phyloP scores from a whole-genome alignment of 2,113 vertebrate genomes.

The Erythrolamprus reginae region DNA sequence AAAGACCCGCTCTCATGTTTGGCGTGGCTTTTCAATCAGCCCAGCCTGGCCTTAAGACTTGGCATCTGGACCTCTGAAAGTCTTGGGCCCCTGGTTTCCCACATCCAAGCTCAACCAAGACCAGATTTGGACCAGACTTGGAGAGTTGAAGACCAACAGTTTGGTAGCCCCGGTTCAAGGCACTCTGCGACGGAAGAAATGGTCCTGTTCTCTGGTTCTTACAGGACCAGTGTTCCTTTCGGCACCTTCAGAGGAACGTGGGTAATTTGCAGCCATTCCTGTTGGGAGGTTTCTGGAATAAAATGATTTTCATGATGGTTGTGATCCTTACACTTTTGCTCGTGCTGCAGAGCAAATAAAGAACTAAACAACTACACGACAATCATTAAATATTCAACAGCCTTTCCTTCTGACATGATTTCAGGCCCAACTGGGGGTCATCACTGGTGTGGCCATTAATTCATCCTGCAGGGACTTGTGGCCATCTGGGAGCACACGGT shows the following conservation, averaged over 20 bases:
- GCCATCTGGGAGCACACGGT: fast-evolving
- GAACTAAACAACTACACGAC: not conserved
- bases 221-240: not conserved
- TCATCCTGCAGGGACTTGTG: not conserved
- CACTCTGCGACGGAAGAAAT: not conserved
- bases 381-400: not conserved
- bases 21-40: not conserved
- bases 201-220: not conserved
- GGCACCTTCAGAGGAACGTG: not conserved
- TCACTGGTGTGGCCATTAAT: not conserved
- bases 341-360: not conserved
- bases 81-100: not conserved
- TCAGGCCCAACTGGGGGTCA: not conserved
- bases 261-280: not conserved
- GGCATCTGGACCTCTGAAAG: not conserved
- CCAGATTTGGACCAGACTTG: not conserved
- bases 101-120: not conserved
- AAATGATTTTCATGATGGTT: not conserved
- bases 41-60: not conserved
- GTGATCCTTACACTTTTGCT: not conserved
- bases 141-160: not conserved
- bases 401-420: not conserved
- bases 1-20: not conserved
- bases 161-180: not conserved
- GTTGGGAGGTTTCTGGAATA: not conserved